Percentiles rank a stretch among this genome's conserved stretches.
phyloP scores from a whole-genome alignment of 2,113 vertebrate genomes.

The Laterallus jamaicensis region DNA sequence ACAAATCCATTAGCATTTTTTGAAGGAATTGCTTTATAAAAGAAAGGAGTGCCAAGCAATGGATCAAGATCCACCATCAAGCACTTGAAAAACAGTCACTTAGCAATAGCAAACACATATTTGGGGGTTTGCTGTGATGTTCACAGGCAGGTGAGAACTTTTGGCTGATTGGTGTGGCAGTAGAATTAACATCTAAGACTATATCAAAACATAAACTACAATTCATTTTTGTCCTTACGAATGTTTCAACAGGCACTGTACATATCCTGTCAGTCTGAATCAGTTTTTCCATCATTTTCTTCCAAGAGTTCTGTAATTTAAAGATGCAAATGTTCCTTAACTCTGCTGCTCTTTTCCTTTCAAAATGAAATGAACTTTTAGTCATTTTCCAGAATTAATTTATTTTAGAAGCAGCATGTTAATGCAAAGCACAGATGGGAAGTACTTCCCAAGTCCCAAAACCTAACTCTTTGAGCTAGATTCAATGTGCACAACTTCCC shows the following conservation, averaged over 20 bases:
- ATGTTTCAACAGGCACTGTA: not conserved
- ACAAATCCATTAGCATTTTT: constrained; percentile 38
- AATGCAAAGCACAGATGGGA: not conserved
- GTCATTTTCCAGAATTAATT: not conserved
- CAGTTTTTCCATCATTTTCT: not conserved
- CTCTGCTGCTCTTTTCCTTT: not conserved
- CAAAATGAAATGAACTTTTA: not conserved
- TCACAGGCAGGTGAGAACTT: not conserved
- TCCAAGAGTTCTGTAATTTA: not conserved
- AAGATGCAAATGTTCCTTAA: not conserved
- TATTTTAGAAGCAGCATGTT: not conserved
- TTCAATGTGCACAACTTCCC: not conserved
- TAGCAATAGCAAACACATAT: not conserved
- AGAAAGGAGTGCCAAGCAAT: not conserved
- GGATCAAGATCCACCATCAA: not conserved
- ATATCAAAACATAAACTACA: not conserved
- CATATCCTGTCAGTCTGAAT: not conserved
- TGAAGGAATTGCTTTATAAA: constrained; percentile 14
- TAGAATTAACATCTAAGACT: not conserved
- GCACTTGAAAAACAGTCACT: not conserved
- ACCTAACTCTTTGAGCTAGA: not conserved
- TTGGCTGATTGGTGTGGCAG: not conserved
- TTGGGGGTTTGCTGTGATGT: not conserved
- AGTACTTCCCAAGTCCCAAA: not conserved
- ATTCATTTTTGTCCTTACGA: not conserved